Base-by-base conservation (phyloP, 2,797 vertebrate genomes). In the Galago senegalensis region DNA sequence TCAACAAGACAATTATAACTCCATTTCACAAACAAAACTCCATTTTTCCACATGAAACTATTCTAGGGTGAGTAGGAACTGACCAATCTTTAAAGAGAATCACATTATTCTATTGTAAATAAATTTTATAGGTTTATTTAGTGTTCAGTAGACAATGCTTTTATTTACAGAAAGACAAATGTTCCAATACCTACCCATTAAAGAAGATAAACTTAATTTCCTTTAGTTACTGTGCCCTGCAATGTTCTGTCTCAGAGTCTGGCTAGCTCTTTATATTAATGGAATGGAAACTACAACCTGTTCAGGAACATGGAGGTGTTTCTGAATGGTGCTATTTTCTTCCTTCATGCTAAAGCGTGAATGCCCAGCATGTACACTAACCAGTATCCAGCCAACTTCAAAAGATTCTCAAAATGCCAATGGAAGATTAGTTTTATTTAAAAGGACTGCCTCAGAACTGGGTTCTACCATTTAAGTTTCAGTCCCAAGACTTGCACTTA, bases 1-100 rank as follows among this genome's bases (percentile, higher is more conserved):
- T 61, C 34, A 69, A 56, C 34, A 86, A 83, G 69, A 79, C 23
- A 97, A 34, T 67, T 87, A 23, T 84, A 70, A 79, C 9, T 87
- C 4, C 21, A 25, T 83, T 88, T 89, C 37, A 87, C 46, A 63
- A 84, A n/a, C 17, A 81, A 76, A 87, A 65, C 10, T 14, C 10
- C 21, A 12, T 61, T 90, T 86, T 87, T 13, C 40, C 5, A 11
- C 46, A 27, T 70, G 29, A 91, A 86, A 87, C 72, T 89, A 8
- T 90, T 27, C 34, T 70, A 67, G 2, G 3, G 9, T 46, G 60
- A 56, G 5, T 58, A 89, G 31, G 9, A 89, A 58, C 34, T 63
- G 43, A 67, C 7, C 49, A 49, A 25, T 85, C n/a, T 82, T 80
- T 67, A 40, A 69, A 82, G 20, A 72, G 1, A 46, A 5, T n/a